phyloP scores from a whole-genome alignment of 2,888 invertebrate genomes.

The Cosmia trapezina region DNA sequence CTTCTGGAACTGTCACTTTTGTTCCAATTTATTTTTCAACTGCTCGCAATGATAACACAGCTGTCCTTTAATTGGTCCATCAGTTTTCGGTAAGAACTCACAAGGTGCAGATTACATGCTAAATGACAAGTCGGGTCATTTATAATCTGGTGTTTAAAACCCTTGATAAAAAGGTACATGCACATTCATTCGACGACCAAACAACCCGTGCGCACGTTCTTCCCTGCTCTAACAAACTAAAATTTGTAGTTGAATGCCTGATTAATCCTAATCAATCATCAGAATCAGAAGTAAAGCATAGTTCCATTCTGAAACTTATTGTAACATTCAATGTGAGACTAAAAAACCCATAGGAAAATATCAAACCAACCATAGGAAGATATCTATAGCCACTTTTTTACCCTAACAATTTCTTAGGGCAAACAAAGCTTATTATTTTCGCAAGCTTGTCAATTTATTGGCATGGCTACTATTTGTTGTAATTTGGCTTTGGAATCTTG shows the following conservation, averaged over 20 bases:
- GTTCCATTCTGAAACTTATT: background rate
- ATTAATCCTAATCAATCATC: background rate
- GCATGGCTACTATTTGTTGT: background rate
- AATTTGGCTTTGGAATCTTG: conserved; percentile 40
- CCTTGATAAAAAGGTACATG: conserved; percentile 17
- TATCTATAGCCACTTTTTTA: background rate
- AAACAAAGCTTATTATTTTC: conserved; percentile 5
- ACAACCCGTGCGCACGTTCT: background rate
- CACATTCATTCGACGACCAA: background rate
- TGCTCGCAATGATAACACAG: conserved; percentile 50
- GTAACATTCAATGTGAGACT: background rate
- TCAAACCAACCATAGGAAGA: background rate
- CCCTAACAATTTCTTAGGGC: background rate
- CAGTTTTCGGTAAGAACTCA: conserved; percentile 60
- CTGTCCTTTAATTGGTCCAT: conserved; percentile 67
- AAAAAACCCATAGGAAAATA: background rate
- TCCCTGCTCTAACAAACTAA: background rate
- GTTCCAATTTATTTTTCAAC: conserved; percentile 47
- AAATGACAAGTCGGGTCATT: conserved; percentile 31
- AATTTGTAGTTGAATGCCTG: too few species aligned
- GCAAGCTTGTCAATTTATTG: conserved; percentile 13
- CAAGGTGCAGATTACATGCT: conserved; percentile 37
- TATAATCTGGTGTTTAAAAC: conserved; percentile 17
- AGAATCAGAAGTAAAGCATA: background rate
- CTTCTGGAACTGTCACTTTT: conserved; percentile 46